Percentiles rank a stretch among this genome's conserved stretches.
phyloP scores from a whole-genome alignment of 2,113 vertebrate species.

The Hydrochoerus hydrochaeris region DNA sequence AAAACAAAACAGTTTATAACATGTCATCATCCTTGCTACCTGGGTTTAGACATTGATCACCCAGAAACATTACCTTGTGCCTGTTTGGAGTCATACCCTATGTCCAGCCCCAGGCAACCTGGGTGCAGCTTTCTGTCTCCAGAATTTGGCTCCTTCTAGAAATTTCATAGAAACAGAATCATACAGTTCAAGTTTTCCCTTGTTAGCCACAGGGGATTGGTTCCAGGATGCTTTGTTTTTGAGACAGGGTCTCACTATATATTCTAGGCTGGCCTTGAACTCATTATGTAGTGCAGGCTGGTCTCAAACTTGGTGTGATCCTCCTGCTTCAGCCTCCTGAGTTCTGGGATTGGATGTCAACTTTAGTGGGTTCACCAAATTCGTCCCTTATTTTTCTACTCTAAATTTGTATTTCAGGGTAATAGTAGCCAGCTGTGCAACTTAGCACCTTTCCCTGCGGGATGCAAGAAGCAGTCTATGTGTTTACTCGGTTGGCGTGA shows the following conservation, averaged over 20 bases:
- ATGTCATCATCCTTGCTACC: not conserved
- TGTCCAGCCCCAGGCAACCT: not conserved
- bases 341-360: not conserved
- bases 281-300: not conserved
- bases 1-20: not conserved
- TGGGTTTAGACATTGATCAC: not conserved
- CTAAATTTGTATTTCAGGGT: not conserved
- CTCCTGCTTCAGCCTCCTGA: not conserved
- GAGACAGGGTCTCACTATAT: not conserved
- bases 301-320: not conserved
- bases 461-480: not conserved
- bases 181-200: not conserved
- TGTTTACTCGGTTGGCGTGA: not conserved
- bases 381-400: not conserved
- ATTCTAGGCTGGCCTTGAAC: not conserved
- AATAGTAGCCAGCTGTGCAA: not conserved
- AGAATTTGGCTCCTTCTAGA: not conserved
- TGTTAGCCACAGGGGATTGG: not conserved
- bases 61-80: not conserved
- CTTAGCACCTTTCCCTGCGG: not conserved
- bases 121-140: not conserved
- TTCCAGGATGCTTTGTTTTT: not conserved
- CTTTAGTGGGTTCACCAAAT: not conserved
- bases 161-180: not conserved
- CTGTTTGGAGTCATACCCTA: not conserved